Evolutionary conservation across 2,888 invertebrate species (phyloP).

Genomic region (Caenorhabditis drosophilae): DNA sequence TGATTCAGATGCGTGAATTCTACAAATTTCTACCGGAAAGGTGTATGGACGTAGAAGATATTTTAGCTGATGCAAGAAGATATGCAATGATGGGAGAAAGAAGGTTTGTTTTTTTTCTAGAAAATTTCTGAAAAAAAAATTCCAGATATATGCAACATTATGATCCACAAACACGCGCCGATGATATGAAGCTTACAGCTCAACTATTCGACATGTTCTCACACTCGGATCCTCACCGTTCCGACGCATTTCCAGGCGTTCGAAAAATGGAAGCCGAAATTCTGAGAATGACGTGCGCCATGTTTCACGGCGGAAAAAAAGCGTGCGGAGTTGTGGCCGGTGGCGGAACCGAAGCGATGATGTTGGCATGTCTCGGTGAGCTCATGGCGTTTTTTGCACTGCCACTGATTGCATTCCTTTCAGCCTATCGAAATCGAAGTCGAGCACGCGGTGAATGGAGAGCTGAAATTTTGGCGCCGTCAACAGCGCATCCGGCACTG

Average conservation of each 20-base stretch:
- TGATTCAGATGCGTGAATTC: constrained; percentile 60
- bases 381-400: too few species aligned
- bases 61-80: constrained; percentile 76
- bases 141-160: constrained; percentile 38
- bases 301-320: constrained; percentile 84
- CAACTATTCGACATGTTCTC: constrained; percentile 80
- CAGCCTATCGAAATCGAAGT: constrained; percentile 82
- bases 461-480: constrained; percentile 79
- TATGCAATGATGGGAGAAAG: constrained; percentile 45
- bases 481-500: constrained; percentile 46
- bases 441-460: constrained; percentile 79
- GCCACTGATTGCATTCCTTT: constrained; percentile 75
- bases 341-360: constrained; percentile 95
- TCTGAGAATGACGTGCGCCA: constrained; percentile 70
- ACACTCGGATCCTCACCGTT: constrained; percentile 94
- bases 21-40: constrained; percentile 73
- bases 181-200: constrained; percentile 35
- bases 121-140: not conserved
- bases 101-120: constrained; percentile 6
- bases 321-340: constrained; percentile 84
- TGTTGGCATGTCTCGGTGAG: constrained; percentile 88
- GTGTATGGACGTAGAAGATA: constrained; percentile 74
- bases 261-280: constrained; percentile 59
- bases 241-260: constrained; percentile 90
- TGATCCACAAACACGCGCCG: constrained; percentile 34